These are phyloP conservation scores for Xyrichtys novacula DNA, from an alignment of 2,797 vertebrate species.

Conservation along the genomic window DNA sequence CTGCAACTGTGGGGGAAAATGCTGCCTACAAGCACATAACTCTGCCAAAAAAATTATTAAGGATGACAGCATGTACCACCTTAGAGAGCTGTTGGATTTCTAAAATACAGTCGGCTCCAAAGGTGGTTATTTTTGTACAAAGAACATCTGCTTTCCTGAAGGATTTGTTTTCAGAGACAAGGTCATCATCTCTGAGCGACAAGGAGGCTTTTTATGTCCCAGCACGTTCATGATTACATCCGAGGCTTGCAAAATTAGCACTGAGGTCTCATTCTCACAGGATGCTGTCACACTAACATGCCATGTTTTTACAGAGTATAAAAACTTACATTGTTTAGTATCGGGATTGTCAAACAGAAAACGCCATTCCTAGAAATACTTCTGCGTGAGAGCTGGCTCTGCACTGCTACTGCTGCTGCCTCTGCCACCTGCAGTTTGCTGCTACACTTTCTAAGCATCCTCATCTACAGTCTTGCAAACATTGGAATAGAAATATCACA, in stretches of 20 bases:
- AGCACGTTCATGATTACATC: slow-evolving; percentile 14
- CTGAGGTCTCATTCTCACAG: slow-evolving; percentile 2
- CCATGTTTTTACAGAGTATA: too few relatives aligned
- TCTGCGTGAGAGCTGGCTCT: too few relatives aligned
- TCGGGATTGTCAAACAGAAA: too few relatives aligned
- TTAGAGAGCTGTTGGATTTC: slow-evolving; percentile 17
- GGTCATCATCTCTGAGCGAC: background rate
- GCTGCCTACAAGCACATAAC: slow-evolving; percentile 59
- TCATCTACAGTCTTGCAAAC: too few relatives aligned
- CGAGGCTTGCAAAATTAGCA: background rate
- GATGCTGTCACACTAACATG: slow-evolving; percentile 1
- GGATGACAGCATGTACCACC: slow-evolving; percentile 5
- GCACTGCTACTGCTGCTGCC: too few relatives aligned
- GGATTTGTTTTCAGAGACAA: background rate
- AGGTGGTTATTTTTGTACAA: slow-evolving; percentile 34
- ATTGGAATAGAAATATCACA: too few relatives aligned
- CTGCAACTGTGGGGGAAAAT: slow-evolving; percentile 64
- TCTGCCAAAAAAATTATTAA: slow-evolving; percentile 32
- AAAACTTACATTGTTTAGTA: background rate
- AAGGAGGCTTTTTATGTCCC: slow-evolving; percentile 14
- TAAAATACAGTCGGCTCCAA: background rate
- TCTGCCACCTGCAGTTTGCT: too few relatives aligned
- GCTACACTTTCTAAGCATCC: too few relatives aligned
- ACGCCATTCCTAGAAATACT: too few relatives aligned
- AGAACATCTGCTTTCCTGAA: slow-evolving; percentile 62